Evolutionary conservation across 1,140 invertebrate genomes (phyloP).

Genomic region (Drosophila persimilis): DNA sequence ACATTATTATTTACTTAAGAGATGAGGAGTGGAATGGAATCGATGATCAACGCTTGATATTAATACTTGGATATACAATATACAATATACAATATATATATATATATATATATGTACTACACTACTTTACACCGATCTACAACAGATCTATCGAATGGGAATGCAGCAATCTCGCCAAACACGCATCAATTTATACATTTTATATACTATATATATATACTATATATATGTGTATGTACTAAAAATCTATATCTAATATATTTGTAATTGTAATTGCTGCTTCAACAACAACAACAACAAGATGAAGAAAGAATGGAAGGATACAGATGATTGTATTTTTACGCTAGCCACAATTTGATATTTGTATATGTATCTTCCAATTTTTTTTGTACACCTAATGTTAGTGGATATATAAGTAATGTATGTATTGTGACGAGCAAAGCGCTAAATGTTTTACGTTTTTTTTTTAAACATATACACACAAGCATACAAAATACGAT

Average conservation of each 20-base stretch:
- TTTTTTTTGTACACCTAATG: constrained; percentile 77
- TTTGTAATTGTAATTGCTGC: constrained; percentile 49
- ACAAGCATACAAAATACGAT: constrained; percentile 33
- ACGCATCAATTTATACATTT: constrained; percentile 58
- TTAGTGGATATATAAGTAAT: constrained; percentile 57
- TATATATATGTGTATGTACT: constrained; percentile 25
- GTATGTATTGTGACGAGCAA: constrained; percentile 45
- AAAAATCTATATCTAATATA: constrained; percentile 16
- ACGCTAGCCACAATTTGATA: constrained; percentile 78
- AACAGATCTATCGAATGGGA: constrained; percentile 32
- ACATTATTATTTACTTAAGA: constrained; percentile 76
- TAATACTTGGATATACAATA: constrained; percentile 56
- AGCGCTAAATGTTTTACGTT: constrained; percentile 67
- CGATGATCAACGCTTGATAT: constrained; percentile 70
- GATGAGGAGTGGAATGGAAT: constrained; percentile 3
- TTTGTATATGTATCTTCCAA: constrained; percentile 59
- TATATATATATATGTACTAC: constrained; percentile 7
- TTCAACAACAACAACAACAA: constrained; percentile 20
- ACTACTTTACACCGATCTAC: constrained; percentile 48
- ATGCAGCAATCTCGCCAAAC: constrained; percentile 63
- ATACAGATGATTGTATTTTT: constrained; percentile 61
- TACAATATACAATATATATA: constrained; percentile 27
- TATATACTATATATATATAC: constrained; percentile 38
- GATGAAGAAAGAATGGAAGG: not conserved
- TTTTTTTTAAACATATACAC: constrained; percentile 41